Conservation (phyloP, 2,797 vertebrate species). For the Microctenopoma lineatum region DNA sequence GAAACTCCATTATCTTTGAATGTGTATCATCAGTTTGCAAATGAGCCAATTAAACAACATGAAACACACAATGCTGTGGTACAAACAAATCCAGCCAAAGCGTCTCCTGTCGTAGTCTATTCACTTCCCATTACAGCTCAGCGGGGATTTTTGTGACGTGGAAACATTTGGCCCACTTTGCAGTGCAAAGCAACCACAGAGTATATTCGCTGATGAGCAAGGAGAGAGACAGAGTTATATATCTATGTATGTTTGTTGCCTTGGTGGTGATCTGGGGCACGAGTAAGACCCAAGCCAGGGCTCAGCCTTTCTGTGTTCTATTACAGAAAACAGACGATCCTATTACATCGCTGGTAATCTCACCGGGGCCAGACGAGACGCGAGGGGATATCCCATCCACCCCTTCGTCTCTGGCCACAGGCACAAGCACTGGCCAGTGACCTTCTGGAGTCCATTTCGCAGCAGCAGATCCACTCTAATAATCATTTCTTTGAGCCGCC, state of each 20-base stretch:
- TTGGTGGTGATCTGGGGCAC: slow-evolving; percentile 53
- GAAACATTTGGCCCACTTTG: slow-evolving; percentile 40
- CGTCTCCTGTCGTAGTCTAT: slow-evolving; percentile 36
- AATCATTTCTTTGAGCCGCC: slow-evolving; percentile 40
- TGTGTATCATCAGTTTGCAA: slow-evolving; percentile 63
- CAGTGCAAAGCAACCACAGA: slow-evolving; percentile 26
- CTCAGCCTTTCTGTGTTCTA: slow-evolving; percentile 74
- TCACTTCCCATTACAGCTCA: slow-evolving; percentile 65
- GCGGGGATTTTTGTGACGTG: slow-evolving; percentile 48
- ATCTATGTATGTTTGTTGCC: slow-evolving; percentile 31
- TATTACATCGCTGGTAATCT: slow-evolving; percentile 76
- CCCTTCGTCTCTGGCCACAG: slow-evolving; percentile 34
- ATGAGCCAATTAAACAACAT: slow-evolving; percentile 68
- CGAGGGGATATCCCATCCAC: slow-evolving; percentile 47
- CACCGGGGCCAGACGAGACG: slow-evolving; percentile 53
- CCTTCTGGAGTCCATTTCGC: slow-evolving; percentile 66
- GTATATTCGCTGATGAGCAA: slow-evolving; percentile 44
- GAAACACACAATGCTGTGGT: slow-evolving; percentile 39
- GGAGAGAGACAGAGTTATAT: slow-evolving; percentile 32
- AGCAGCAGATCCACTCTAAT: slow-evolving; percentile 42
- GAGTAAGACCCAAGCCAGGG: slow-evolving; percentile 55
- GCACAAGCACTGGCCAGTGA: slow-evolving; percentile 50
- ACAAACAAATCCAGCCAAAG: slow-evolving; percentile 54
- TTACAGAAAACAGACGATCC: slow-evolving; percentile 77
- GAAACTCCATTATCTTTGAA: slow-evolving; percentile 41